Evolutionary conservation across 2,888 invertebrate genomes (phyloP).

Genomic region (Dasypolia templi): DNA sequence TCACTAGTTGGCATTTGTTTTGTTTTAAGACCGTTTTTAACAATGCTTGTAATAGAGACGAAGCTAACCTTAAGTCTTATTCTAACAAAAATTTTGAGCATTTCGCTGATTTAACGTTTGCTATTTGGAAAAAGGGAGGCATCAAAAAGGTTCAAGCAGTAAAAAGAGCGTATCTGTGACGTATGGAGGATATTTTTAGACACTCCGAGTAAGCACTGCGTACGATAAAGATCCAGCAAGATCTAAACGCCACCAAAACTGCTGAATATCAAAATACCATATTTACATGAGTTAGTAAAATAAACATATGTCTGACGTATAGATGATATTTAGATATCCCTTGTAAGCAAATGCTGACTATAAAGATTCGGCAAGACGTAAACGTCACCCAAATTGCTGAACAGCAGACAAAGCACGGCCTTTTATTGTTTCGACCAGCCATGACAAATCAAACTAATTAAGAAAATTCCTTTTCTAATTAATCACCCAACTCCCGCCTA

Average conservation of each 20-base stretch:
- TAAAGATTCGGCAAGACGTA: not conserved
- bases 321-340: not conserved
- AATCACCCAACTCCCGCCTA: slow-evolving; percentile 47
- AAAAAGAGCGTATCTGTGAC: not conserved
- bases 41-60: not conserved
- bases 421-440: slow-evolving; percentile 27
- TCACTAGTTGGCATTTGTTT: not conserved
- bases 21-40: too few relatives aligned
- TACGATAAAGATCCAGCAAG: not conserved
- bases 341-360: not conserved
- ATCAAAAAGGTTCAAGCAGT: not conserved
- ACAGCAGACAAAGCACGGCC: not conserved
- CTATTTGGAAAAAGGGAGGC: slow-evolving; percentile 7
- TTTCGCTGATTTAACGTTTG: not conserved
- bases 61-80: too few relatives aligned
- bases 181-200: slow-evolving; percentile 2
- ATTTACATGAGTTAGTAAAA: not conserved
- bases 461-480: slow-evolving; percentile 50
- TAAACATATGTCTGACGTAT: not conserved
- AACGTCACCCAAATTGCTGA: not conserved
- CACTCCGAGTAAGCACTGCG: not conserved
- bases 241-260: not conserved
- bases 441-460: slow-evolving; percentile 52
- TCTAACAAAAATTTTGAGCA: not conserved
- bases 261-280: too few relatives aligned